phyloP scores from a whole-genome alignment of 2,888 invertebrate species.

The Agonopterix arenella region DNA sequence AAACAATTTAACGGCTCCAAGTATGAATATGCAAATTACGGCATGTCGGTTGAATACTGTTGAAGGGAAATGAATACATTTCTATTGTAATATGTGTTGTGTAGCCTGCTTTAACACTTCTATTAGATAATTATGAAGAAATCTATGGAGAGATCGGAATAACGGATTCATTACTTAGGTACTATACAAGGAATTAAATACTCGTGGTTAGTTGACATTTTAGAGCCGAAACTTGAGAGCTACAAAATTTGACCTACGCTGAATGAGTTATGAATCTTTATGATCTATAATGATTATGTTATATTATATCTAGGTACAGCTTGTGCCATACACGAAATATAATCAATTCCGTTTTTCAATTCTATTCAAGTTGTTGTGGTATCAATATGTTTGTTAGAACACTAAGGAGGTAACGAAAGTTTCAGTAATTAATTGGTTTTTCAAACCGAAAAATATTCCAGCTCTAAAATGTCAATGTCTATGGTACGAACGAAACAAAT shows the following conservation, averaged over 20 bases:
- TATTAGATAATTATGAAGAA: constrained; percentile 55
- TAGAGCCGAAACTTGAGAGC: constrained; percentile 38
- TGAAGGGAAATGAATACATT: constrained; percentile 70
- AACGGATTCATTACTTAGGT: constrained; percentile 66
- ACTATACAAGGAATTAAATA: constrained; percentile 66
- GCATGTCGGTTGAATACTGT: constrained; percentile 69
- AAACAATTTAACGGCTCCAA: constrained; percentile 65
- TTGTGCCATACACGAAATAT: background rate
- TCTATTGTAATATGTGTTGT: constrained; percentile 74
- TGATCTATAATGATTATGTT: background rate
- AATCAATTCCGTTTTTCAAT: constrained; percentile 6
- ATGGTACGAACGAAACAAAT: constrained; percentile 55
- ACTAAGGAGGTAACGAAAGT: background rate
- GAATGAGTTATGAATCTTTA: too few species aligned
- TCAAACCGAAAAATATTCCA: constrained; percentile 22
- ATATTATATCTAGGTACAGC: background rate
- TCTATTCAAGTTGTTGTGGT: background rate
- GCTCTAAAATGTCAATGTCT: constrained; percentile 51
- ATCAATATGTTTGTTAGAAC: too few species aligned
- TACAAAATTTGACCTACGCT: too few species aligned
- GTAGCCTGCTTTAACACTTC: constrained; percentile 67
- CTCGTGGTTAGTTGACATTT: constrained; percentile 38
- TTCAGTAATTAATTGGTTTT: too few species aligned
- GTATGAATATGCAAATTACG: constrained; percentile 73
- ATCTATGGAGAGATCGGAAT: constrained; percentile 70